Conservation (phyloP, 2,113 vertebrate species). For the Peromyscus californicus region DNA sequence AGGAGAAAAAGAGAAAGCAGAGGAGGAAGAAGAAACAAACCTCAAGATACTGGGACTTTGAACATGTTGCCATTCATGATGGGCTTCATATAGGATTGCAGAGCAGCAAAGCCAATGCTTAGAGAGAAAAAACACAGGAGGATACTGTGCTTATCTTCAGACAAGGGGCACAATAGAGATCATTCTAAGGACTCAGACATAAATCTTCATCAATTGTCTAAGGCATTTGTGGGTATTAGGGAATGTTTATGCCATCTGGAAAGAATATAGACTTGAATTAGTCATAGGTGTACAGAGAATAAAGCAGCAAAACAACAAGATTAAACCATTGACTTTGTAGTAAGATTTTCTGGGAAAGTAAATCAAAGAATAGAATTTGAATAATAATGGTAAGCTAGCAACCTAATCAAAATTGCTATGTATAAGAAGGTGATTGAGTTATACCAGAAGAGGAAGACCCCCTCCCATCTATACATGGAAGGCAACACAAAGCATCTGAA, state of each 20-base stretch:
- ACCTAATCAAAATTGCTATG: neutral
- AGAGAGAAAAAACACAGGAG: neutral
- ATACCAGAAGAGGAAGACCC: neutral
- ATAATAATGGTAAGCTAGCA: neutral
- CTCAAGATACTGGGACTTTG: neutral
- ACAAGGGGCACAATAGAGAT: neutral
- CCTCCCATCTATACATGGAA: neutral
- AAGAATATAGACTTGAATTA: neutral
- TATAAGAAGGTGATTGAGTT: neutral
- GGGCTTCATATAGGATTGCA: neutral
- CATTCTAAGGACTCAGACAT: neutral
- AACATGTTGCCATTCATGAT: neutral
- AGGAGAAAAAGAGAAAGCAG: neutral
- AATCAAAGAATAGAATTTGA: neutral
- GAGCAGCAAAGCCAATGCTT: neutral
- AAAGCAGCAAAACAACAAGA: neutral
- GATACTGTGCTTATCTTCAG: rapidly evolving
- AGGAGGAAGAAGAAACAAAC: neutral
- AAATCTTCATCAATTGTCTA: neutral
- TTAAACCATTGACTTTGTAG: neutral
- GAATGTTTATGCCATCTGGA: neutral
- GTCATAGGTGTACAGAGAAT: neutral
- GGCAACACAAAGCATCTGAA: neutral
- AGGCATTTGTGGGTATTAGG: neutral
- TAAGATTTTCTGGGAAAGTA: conserved; percentile 23